phyloP scores from a whole-genome alignment of 2,113 vertebrate species.

The Halcyon malimbica region DNA sequence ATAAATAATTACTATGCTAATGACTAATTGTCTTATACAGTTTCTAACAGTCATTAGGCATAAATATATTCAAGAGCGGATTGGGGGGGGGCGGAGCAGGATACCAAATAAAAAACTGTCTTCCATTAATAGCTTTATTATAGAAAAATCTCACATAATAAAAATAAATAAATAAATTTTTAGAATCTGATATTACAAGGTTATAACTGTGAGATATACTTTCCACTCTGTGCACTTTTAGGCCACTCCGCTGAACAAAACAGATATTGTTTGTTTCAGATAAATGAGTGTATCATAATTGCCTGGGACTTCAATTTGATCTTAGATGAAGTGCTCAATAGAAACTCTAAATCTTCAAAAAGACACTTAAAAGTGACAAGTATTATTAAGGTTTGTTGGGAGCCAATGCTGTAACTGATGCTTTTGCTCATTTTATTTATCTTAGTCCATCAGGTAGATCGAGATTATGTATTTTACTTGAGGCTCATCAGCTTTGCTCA shows the following conservation, averaged over 20 bases:
- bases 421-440: not conserved
- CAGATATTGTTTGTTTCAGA: not conserved
- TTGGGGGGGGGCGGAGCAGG: rapidly evolving
- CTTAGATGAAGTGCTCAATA: not conserved
- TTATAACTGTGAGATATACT: not conserved
- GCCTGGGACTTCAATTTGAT: conserved; percentile 34
- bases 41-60: not conserved
- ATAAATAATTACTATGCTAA: not conserved
- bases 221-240: not conserved
- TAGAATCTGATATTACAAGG: not conserved
- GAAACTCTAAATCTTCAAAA: not conserved
- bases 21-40: not conserved
- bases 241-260: not conserved
- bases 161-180: not conserved
- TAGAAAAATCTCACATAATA: not conserved
- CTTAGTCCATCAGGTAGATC: not conserved
- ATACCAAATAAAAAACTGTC: not conserved
- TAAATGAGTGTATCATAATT: not conserved
- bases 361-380: not conserved
- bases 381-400: not conserved
- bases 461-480: not conserved
- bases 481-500: not conserved
- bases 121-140: not conserved
- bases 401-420: not conserved
- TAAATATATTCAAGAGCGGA: not conserved